A percentile compares a stretch with the other conserved stretches of the same genome.
phyloP scores from a whole-genome alignment of 2,888 invertebrate species.

The Stenchaetothrips biformis region DNA sequence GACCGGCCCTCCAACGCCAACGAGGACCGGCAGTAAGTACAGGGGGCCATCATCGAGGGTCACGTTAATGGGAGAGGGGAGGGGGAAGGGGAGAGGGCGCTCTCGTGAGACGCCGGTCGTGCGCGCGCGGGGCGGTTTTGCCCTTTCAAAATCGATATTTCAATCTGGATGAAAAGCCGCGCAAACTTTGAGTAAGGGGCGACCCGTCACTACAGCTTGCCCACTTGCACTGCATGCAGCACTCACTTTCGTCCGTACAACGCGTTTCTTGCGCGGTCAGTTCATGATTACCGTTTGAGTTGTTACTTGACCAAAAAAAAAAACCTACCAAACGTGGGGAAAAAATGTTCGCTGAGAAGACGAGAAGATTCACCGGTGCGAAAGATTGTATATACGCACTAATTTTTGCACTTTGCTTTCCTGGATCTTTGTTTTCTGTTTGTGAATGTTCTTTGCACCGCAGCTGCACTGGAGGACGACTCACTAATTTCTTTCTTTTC shows the following conservation, averaged over 20 bases:
- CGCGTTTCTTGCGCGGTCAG: neutral
- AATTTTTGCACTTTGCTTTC: slow-evolving; percentile 7
- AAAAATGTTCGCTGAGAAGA: too few species aligned
- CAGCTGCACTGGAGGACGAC: slow-evolving; percentile 34
- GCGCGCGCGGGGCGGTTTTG: too few species aligned
- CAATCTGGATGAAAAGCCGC: too few species aligned
- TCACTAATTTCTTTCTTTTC: slow-evolving; percentile 40
- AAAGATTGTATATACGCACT: neutral
- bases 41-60: neutral
- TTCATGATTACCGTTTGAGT: neutral
- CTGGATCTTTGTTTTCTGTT: slow-evolving; percentile 30
- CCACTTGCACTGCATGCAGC: neutral
- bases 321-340: neutral
- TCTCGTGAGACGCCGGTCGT: neutral
- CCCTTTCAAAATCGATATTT: too few species aligned
- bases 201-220: too few species aligned
- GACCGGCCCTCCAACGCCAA: slow-evolving; percentile 48
- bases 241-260: neutral
- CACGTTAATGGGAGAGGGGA: neutral
- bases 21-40: slow-evolving; percentile 76
- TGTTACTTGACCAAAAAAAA: neutral
- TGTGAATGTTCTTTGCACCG: slow-evolving; percentile 33
- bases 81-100: slow-evolving; percentile 25
- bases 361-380: too few species aligned
- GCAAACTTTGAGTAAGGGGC: too few species aligned